Evolutionary conservation across 2,113 vertebrate genomes (phyloP), one percentile per base, ranked within the genome.

Genomic region (Enhydra lutris): DNA sequence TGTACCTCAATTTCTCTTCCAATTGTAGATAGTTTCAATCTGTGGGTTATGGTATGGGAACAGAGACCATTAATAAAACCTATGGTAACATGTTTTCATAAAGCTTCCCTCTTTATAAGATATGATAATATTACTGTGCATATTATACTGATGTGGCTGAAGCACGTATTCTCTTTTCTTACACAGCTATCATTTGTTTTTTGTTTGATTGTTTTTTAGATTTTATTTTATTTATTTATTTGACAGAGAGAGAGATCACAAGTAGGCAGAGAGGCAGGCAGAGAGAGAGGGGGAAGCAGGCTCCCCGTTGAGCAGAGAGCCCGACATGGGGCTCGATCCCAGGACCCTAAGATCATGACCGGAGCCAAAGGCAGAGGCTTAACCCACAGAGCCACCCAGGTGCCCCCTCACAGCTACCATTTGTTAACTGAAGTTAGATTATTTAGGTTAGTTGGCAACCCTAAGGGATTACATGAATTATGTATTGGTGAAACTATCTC

Each of bases 1-100:
- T 84, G 24, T 65, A 9, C 36, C n/a, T 95, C 34, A 52, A 47
- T 94, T 97, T 98, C 39, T 83, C 73, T 92, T 95, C 93, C 23
- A 94, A 21, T 52, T 95, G 42, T 82, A 95, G 80, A 59, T 92
- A 92, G 87, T 93, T 94, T 91, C 31, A 79, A 83, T 59, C 45
- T 96, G 42, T 6, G 7, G 24, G 4, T 50, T 50, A 80, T 57
- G 39, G 31, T 79, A 93, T 89, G 61, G 20, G 71, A 34, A 73
- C 73, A 78, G 78, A 71, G 61, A 76, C 55, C 42, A 3, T n/a
- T 92, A 76, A 87, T 80, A 80, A 89, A 94, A 92, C 55, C 12
- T 50, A 74, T 45, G 61, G 3, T 45, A 83, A 96, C 89, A 78
- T 78, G 34, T 80, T 95, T 94, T 83, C 76, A 23, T 14, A 94